These are phyloP conservation scores for Cepphus grylle DNA, from an alignment of 2,113 vertebrate species.

Conservation along the genomic window DNA sequence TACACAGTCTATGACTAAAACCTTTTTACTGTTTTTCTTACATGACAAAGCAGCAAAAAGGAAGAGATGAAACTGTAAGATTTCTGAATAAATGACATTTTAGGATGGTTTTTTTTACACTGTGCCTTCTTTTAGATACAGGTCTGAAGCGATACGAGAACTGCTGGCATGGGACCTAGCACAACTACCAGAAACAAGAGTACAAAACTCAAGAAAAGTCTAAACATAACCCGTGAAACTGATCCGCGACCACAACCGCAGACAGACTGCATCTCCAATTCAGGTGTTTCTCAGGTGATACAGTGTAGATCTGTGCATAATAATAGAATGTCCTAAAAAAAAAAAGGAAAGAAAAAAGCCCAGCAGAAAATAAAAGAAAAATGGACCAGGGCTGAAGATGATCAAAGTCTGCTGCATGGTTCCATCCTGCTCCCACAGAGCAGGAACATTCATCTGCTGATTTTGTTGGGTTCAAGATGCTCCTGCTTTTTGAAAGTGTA, in stretches of 20 bases:
- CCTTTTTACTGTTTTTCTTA: background rate
- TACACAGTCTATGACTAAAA: background rate
- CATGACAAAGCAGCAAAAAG: background rate
- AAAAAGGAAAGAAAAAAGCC: background rate
- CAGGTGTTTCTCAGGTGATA: background rate
- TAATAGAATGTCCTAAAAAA: background rate
- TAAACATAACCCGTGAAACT: background rate
- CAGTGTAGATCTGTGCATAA: background rate
- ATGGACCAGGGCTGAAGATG: background rate
- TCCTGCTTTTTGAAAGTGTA: conserved; percentile 16
- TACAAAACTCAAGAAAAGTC: background rate
- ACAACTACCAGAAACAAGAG: background rate
- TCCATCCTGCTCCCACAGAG: background rate
- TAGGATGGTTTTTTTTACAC: background rate
- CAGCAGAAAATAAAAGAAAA: background rate
- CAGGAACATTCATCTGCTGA: background rate
- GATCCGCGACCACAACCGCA: background rate
- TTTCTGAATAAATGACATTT: background rate
- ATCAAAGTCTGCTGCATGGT: background rate
- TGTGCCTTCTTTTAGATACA: background rate
- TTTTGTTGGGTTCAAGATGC: conserved; percentile 13
- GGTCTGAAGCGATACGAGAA: background rate
- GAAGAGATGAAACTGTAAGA: background rate
- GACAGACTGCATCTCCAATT: background rate
- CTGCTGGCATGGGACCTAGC: background rate